Base-by-base conservation (phyloP, 2,113 vertebrate species). In the Podarcis muralis region DNA sequence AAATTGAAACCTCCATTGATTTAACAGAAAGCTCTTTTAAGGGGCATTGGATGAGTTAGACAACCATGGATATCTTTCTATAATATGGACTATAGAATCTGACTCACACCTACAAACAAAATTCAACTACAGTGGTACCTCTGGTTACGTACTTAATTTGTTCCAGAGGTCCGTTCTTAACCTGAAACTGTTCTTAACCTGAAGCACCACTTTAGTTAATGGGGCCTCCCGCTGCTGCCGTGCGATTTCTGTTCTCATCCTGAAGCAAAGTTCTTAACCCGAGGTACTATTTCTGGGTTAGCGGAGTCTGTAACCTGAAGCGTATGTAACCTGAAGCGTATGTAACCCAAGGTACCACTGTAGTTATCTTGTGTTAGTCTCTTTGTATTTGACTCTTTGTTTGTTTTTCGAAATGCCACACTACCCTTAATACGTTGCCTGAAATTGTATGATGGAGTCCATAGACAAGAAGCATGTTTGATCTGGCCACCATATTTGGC, bases 381-480 rank as follows among this genome's bases (percentile, higher is more conserved):
- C 66, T 78, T 65, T 32, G 15, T 3, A 68, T 68, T 62, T 78
- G 90, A 93, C 77, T 86, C 86, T 89, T 80, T 68, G 35, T 93
- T 93, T 94, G 40, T 43, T 43, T 43, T 7, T 94, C 90, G 71
- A 92, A 93, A 92, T 78, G 13, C 71, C 84, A 92, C 59, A 92
- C 59, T 4, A 18, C 5, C 59, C 88, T 84, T 90, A 85, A 90
- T 91, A 87, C 81, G 89, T 95, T 92, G 85, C 88, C 88, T 94
- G 40, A 83, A 94, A n/a, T 89, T 79, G 76, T 95, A 81, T 92
- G 90, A 95, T 4, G 59, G 20, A 94, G 91, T 94, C 90, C 92
- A 94, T 91, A 93, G 94, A 92, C 95, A 94, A 93, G 90, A 90
- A 93, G 87, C 88, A 91, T 92, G 93, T 87, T 87, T 30, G 65